Conservation (phyloP, 92 coral and sea anemone species). For the Isaurus tuberculatus region DNA sequence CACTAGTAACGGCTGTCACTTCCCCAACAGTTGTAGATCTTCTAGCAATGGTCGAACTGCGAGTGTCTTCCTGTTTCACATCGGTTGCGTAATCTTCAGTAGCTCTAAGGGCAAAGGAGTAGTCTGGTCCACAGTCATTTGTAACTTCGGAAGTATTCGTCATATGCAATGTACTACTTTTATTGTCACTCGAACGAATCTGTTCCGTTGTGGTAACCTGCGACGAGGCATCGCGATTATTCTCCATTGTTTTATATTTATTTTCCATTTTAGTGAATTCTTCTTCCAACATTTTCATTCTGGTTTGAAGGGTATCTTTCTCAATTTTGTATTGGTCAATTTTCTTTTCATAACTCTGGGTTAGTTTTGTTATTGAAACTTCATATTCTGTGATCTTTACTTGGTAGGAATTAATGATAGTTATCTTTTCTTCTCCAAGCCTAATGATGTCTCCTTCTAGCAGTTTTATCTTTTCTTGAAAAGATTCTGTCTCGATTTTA, state of each 20-base stretch:
- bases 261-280: neutral
- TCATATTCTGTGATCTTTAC: neutral
- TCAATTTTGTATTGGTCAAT: neutral
- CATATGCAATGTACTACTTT: neutral
- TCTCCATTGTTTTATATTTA: neutral
- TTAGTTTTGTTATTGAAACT: neutral
- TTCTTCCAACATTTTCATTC: constrained; percentile 4
- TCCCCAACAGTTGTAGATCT: neutral
- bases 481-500: neutral
- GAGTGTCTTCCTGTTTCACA: neutral
- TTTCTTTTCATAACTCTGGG: constrained; percentile 10
- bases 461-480: neutral
- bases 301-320: neutral
- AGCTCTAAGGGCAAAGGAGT: neutral
- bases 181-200: neutral
- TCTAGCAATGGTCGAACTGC: neutral
- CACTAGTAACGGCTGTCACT: neutral
- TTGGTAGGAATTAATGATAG: neutral
- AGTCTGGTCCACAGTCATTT: neutral
- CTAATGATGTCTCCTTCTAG: neutral
- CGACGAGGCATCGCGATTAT: neutral
- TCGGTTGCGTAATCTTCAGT: neutral
- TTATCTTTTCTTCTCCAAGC: neutral
- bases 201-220: neutral
- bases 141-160: neutral